Base-by-base conservation (phyloP, 2,888 invertebrate genomes). In the Loripinus fragilis region DNA sequence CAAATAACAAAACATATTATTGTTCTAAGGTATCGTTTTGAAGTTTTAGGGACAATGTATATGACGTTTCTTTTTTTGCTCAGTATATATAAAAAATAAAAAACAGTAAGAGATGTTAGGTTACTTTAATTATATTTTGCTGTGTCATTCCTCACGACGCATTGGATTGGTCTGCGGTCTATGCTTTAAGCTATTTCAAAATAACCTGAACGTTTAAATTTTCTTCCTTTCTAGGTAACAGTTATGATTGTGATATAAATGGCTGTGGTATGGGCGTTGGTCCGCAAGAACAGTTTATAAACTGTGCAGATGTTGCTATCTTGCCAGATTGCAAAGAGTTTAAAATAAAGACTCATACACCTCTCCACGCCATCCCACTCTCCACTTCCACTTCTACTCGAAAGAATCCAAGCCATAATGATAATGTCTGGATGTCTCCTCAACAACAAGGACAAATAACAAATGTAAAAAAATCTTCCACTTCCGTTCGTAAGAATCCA, bases 221-320 rank as follows among this genome's bases (percentile, higher is more conserved):
- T n/a, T n/a, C n/a, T n/a, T 45, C 2, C n/a, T 45, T 71, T 60
- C 2, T 20, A 86, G 85, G 80, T 0, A 83, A 82, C 65, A 80
- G 70, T n/a, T 82, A 73, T 52, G 79, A 79, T 0, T 86, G 85
- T 79, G 79, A 80, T 41, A 52, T 50, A 1, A 67, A 72, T 15
- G 68, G 41, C 0, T 86, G 85, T 69, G 83, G 79, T 42, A 55
- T 78, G 8, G 85, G 85, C 23, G 50, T 76, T 20, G 85, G 83
- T 20, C 64, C 60, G 2, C 85, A 86, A 68, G 85, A 86, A 55
- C 78, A 83, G 55, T 86, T 83, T 38, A 77, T 84, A n/a, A 82
- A 82, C 71, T 86, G 85, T 66, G 85, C 83, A 8, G 85, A 86
- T 55, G 70, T 81, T 7, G 75, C 78, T 7, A 75, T 81, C 20